Evolutionary conservation across 2,113 vertebrate species (phyloP).

Genomic region (Andinoacara biseriatus): DNA sequence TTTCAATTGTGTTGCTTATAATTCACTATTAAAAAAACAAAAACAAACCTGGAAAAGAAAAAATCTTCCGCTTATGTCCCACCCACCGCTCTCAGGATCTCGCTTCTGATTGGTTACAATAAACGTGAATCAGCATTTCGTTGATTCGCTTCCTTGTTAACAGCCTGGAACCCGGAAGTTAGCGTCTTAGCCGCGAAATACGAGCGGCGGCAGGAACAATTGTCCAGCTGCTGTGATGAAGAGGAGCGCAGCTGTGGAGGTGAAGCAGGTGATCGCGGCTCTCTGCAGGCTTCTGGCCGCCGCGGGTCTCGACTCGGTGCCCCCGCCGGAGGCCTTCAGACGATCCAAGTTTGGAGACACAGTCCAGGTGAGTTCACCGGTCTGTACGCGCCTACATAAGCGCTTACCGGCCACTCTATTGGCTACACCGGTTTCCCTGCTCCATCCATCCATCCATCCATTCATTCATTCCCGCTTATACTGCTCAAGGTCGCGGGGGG

Average conservation of each 20-base stretch:
- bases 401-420: no score
- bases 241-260: constrained; percentile 62
- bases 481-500: no score
- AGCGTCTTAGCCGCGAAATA: constrained; percentile 27
- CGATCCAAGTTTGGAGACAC: constrained; percentile 77
- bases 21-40: no score
- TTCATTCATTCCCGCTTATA: no score
- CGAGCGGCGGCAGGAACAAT: neutral
- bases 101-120: constrained; percentile 12
- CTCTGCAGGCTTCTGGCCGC: constrained; percentile 70
- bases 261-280: constrained; percentile 72
- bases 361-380: constrained; percentile 52
- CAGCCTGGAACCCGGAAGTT: neutral
- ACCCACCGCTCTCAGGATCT: neutral
- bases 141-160: constrained; percentile 35
- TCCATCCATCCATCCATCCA: no score
- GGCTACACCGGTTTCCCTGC: no score
- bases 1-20: no score
- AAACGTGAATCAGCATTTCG: neutral
- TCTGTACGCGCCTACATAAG: no score
- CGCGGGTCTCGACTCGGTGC: constrained; percentile 62
- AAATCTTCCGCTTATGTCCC: neutral
- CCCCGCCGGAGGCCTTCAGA: constrained; percentile 76
- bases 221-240: constrained; percentile 53
- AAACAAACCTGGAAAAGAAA: neutral